Conservation (phyloP, 1,140 invertebrate genomes). For the Ostrea denselamellosa region DNA sequence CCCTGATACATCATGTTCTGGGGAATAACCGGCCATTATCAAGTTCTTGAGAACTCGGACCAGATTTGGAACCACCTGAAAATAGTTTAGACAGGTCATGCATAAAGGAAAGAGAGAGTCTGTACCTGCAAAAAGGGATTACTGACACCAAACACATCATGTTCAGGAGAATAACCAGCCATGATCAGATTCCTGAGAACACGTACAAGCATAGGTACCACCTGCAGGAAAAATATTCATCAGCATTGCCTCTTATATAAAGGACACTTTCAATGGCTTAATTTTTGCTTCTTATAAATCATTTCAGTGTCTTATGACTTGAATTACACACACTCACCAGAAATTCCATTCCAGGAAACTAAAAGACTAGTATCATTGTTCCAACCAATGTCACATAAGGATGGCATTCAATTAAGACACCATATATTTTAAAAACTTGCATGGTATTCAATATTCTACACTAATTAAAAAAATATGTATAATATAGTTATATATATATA, state of each 20-base stretch:
- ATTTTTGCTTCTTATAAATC: background rate
- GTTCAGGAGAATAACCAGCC: constrained; percentile 99
- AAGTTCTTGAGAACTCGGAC: constrained; percentile 99
- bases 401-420: too few relatives aligned
- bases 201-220: constrained; percentile 98
- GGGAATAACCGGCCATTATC: constrained; percentile 98
- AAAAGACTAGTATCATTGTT: background rate
- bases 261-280: background rate
- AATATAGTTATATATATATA: background rate
- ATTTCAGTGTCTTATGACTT: background rate
- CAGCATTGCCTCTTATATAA: constrained; percentile 1
- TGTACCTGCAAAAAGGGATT: constrained; percentile 98
- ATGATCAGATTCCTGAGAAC: constrained; percentile 99
- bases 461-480: too few relatives aligned
- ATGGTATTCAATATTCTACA: too few relatives aligned
- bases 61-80: constrained; percentile 97
- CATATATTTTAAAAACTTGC: too few relatives aligned
- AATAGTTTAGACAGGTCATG: constrained; percentile 35
- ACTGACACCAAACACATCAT: constrained; percentile 99
- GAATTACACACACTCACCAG: background rate
- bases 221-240: constrained; percentile 83
- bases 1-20: constrained; percentile 99
- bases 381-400: background rate
- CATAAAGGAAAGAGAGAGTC: constrained; percentile 14
- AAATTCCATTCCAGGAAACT: background rate